Percentiles rank a stretch among this genome's conserved stretches.
Evolutionary conservation across 2,888 invertebrate genomes (phyloP).

Genomic region (Helleia helle): DNA sequence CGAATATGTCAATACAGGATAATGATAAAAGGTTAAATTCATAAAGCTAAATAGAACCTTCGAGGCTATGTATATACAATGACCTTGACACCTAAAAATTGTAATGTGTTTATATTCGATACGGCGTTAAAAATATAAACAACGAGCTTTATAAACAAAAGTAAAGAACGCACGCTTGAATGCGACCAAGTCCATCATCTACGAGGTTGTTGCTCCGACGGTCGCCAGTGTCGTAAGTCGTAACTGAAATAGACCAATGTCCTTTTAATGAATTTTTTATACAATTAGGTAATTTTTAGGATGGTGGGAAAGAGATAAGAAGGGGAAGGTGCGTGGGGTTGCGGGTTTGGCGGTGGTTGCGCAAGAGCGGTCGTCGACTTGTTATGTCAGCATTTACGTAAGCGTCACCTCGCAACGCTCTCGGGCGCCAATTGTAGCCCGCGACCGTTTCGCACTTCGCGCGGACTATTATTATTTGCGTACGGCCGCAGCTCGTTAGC

Average conservation of each 20-base stretch:
- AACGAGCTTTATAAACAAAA: conserved; percentile 33
- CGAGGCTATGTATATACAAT: too few species aligned
- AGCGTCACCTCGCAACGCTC: conserved; percentile 66
- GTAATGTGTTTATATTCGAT: too few species aligned
- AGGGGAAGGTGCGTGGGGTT: conserved; percentile 51
- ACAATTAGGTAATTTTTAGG: conserved; percentile 61
- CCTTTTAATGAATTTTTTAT: conserved; percentile 65
- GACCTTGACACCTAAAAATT: too few species aligned
- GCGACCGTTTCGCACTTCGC: conserved; percentile 63
- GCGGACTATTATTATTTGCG: conserved; percentile 64
- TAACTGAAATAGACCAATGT: conserved; percentile 57
- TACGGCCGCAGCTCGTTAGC: conserved; percentile 59
- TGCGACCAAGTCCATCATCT: conserved; percentile 34
- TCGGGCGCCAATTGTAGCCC: conserved; percentile 56
- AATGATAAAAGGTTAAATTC: too few species aligned
- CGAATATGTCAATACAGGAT: too few species aligned
- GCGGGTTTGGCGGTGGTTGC: conserved; percentile 61
- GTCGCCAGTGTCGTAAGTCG: conserved; percentile 58
- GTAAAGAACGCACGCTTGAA: too few species aligned
- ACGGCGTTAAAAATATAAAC: conserved; percentile 38
- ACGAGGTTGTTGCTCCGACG: conserved; percentile 62
- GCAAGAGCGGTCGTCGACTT: conserved; percentile 73
- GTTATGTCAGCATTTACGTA: conserved; percentile 73
- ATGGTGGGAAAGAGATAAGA: conserved; percentile 38
- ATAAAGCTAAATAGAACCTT: too few species aligned